A percentile compares a stretch with the other conserved stretches of the same genome.
Conservation (phyloP, 2,113 vertebrate genomes). For the Mobula birostris region DNA sequence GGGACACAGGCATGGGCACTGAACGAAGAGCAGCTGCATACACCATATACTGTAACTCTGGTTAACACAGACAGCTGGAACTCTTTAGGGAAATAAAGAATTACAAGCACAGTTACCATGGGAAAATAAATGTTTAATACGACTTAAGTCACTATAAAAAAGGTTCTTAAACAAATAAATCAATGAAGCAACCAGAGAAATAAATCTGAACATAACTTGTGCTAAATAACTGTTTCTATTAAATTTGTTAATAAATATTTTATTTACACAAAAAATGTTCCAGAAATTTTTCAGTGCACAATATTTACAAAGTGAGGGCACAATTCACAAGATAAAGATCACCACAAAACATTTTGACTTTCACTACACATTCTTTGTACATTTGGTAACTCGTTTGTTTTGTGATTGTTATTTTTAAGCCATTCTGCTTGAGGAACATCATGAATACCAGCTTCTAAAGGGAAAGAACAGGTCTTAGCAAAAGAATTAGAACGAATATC, state of each 20-base stretch:
- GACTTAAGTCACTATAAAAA: conserved; percentile 8
- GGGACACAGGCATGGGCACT: background rate
- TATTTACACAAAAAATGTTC: conserved; percentile 34
- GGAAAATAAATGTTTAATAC: conserved; percentile 37
- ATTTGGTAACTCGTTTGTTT: conserved; percentile 15
- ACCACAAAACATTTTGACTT: background rate
- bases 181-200: background rate
- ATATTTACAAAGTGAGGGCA: conserved; percentile 13
- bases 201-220: background rate
- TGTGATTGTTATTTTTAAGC: conserved; percentile 3
- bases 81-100: conserved; percentile 1
- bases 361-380: conserved; percentile 13
- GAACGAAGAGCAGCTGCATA: no score
- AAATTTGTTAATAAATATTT: conserved; percentile 36
- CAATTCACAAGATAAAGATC: background rate
- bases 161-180: background rate
- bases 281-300: conserved; percentile 31
- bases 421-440: background rate
- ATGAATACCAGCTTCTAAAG: background rate
- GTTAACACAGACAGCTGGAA: background rate
- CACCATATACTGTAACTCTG: no score
- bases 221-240: conserved; percentile 12
- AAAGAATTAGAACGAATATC: background rate
- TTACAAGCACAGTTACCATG: background rate
- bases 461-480: background rate